Percentiles rank a stretch among this genome's conserved stretches.
These are phyloP conservation scores for Pseudococcus longispinus DNA, from an alignment of 2,888 invertebrate species.

Conservation along the genomic window DNA sequence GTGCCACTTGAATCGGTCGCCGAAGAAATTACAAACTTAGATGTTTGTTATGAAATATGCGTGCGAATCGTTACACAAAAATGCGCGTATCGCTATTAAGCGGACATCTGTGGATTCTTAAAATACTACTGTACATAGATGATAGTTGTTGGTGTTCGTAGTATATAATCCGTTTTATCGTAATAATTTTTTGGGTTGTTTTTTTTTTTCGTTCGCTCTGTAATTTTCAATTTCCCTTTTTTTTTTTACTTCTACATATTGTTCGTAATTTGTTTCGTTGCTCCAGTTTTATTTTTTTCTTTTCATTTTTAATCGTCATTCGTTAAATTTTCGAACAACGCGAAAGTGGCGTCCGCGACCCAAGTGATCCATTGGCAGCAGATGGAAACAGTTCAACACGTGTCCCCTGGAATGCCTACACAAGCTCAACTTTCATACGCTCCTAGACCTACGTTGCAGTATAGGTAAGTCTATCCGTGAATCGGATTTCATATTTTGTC, in stretches of 20 bases:
- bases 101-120: conserved; percentile 44
- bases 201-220: conserved; percentile 1
- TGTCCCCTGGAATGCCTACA: conserved; percentile 56
- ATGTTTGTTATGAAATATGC: conserved; percentile 50
- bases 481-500: neutral
- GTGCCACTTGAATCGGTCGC: conserved; percentile 15
- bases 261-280: conserved; percentile 5
- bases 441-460: conserved; percentile 50
- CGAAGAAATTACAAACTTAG: conserved; percentile 7
- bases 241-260: neutral
- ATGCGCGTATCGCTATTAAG: conserved; percentile 47
- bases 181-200: neutral
- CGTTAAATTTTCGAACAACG: conserved; percentile 36
- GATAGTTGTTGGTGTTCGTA: conserved; percentile 21
- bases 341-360: conserved; percentile 56
- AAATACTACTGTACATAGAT: conserved; percentile 29
- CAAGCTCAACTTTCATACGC: conserved; percentile 55
- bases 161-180: conserved; percentile 15
- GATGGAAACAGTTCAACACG: conserved; percentile 56
- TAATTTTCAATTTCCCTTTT: neutral
- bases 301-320: neutral
- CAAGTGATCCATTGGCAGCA: conserved; percentile 55
- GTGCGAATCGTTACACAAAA: conserved; percentile 45
- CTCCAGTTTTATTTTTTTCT: neutral
- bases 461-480: conserved; percentile 34